A percentile compares a stretch with the other conserved stretches of the same genome.
phyloP scores from a whole-genome alignment of 1,140 invertebrate species.

The Leptopilina clavipes region DNA sequence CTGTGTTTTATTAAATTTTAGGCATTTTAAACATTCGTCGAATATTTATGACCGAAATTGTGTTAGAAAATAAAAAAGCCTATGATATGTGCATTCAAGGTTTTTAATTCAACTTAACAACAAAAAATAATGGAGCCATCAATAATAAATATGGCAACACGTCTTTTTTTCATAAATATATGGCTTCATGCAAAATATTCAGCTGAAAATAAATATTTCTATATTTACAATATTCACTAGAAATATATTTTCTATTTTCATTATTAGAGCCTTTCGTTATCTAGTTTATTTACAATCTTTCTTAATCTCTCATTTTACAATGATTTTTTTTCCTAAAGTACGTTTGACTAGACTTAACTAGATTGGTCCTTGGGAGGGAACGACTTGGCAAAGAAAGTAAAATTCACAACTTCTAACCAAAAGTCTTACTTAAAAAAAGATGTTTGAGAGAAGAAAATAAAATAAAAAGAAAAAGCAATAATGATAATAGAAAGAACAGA shows the following conservation, averaged over 20 bases:
- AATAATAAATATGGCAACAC: not conserved
- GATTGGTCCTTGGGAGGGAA: conserved; percentile 59
- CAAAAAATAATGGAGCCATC: too few species aligned
- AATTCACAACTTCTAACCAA: not conserved
- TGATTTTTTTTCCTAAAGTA: not conserved
- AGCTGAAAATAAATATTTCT: conserved; percentile 27
- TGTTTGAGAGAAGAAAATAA: too few species aligned
- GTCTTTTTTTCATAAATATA: not conserved
- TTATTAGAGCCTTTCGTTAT: not conserved
- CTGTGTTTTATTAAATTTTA: not conserved
- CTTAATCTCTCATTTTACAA: too few species aligned
- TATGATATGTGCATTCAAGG: conserved; percentile 20
- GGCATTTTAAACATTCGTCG: conserved; percentile 5
- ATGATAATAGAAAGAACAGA: too few species aligned
- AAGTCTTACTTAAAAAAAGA: not conserved
- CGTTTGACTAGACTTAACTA: conserved; percentile 59
- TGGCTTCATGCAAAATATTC: conserved; percentile 9
- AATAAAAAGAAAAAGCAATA: too few species aligned
- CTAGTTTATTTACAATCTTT: too few species aligned
- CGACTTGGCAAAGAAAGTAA: conserved; percentile 32
- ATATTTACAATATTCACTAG: conserved; percentile 2
- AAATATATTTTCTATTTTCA: not conserved
- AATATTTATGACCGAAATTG: not conserved
- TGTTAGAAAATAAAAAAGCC: conserved; percentile 19
- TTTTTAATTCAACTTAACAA: too few species aligned